phyloP scores from a whole-genome alignment of 2,888 invertebrate species.

The Diaprepes abbreviatus region DNA sequence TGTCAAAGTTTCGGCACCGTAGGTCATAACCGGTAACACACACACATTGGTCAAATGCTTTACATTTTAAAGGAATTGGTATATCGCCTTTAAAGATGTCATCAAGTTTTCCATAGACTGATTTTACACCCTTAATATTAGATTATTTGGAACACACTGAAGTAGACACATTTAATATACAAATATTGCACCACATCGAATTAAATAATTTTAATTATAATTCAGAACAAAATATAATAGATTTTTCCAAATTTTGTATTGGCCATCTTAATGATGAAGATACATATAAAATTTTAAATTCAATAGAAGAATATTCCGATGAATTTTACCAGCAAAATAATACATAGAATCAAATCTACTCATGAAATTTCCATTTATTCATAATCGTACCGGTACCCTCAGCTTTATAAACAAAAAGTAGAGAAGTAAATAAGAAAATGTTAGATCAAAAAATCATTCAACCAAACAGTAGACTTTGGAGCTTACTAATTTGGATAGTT shows the following conservation, averaged over 20 bases:
- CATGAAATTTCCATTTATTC: not conserved
- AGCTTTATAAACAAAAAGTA: too few species aligned
- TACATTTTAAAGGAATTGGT: too few species aligned
- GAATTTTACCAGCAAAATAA: not conserved
- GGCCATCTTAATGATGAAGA: not conserved
- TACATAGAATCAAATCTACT: not conserved
- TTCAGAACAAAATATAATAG: not conserved
- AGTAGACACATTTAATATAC: not conserved
- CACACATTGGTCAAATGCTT: too few species aligned
- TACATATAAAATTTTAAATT: not conserved
- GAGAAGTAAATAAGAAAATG: not conserved
- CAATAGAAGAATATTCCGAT: not conserved
- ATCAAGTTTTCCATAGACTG: too few species aligned
- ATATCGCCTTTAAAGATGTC: too few species aligned
- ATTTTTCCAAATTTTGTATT: not conserved
- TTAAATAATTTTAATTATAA: not conserved
- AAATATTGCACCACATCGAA: not conserved
- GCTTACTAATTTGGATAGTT: not conserved
- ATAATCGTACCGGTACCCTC: not conserved
- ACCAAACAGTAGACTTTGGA: not conserved
- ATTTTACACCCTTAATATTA: constrained; percentile 9
- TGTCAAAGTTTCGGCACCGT: too few species aligned
- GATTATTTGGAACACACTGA: constrained; percentile 39
- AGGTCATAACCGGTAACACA: too few species aligned
- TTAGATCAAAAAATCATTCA: not conserved